Base-by-base conservation (phyloP, 2,888 invertebrate genomes). In the Anarsia innoxiella region DNA sequence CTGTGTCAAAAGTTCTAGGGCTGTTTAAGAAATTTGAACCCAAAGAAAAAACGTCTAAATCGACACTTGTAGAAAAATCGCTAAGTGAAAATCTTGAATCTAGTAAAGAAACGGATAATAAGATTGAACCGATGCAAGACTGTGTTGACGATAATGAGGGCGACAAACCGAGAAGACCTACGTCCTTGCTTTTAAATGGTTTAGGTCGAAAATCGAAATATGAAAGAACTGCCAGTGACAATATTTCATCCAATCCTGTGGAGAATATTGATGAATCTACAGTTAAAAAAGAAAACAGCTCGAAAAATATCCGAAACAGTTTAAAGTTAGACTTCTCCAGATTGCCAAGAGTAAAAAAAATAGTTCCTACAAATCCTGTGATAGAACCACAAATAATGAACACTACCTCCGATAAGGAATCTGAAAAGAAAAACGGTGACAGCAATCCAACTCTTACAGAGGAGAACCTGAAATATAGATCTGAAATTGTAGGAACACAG, bases 1-100 rank as follows among this genome's bases (percentile, higher is more conserved):
- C 90, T 8, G 90, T 91, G 2, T 93, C 93, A 0, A 91, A 90
- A 60, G 93, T 94, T 29, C 72, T 94, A 39, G 93, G 93, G 0
- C 74, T 94, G 2, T 93, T 94, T 51, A 91, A 90, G 49, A 92
- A 91, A 67, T 89, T 88, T 65, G 89, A 92, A 68, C 87, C 91
- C 34, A 86, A 89, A 51, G 80, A 84, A 41, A 79, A 79, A 53
- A 40, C 34, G 36, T 40, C 61, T 9, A 83, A 78, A 56, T 63
- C 62, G 4, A 36, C 55, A 9, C 4, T 19, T 12, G 45, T 63
- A 33, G 75, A 77, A 44, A 80, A 72, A 54, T 53, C 59, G 12
- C 49, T 44, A 12, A 61, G 46, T 44, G 64, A 66, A 50, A 59
- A 48, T 39, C 11, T 46, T 29, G 65, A 69, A 37, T 48, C 44